Conservation (phyloP, 2,113 vertebrate genomes). For the Sigmodon hispidus region DNA sequence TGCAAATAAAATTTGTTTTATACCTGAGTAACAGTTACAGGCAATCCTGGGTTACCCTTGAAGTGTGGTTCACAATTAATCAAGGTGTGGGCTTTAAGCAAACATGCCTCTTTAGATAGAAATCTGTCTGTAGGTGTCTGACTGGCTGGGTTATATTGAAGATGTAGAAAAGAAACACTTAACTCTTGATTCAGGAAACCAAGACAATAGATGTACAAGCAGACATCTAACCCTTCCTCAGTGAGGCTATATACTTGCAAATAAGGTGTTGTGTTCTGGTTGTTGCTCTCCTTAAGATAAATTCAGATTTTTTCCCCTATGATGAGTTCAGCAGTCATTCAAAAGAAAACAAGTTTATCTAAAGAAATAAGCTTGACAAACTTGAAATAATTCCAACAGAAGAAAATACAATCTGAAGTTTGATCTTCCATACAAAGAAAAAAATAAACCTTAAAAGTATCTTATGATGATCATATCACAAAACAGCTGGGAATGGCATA, state of each 20-base stretch:
- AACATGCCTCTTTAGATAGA: constrained; percentile 28
- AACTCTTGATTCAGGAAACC: not conserved
- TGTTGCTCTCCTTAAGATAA: constrained; percentile 46
- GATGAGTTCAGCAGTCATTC: constrained; percentile 49
- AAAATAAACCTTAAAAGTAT: constrained; percentile 58
- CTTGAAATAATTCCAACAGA: constrained; percentile 41
- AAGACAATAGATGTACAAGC: not conserved
- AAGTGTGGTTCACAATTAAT: not conserved
- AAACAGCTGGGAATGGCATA: constrained; percentile 65
- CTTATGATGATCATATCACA: constrained; percentile 48
- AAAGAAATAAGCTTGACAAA: constrained; percentile 62
- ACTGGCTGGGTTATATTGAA: not conserved
- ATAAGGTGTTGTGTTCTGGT: not conserved
- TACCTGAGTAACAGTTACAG: not conserved
- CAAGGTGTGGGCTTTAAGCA: not conserved
- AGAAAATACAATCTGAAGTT: constrained; percentile 46
- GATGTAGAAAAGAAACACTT: not conserved
- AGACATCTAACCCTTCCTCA: not conserved
- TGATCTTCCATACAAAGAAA: constrained; percentile 39
- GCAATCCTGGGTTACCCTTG: not conserved
- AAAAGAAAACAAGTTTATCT: constrained; percentile 5
- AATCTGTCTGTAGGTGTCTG: not conserved
- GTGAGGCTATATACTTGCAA: constrained; percentile 43
- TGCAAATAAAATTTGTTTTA: not conserved
- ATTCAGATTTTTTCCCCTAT: constrained; percentile 55